These are phyloP conservation scores for Sympetrum striolatum DNA, from an alignment of 2,888 invertebrate genomes.

Conservation along the genomic window DNA sequence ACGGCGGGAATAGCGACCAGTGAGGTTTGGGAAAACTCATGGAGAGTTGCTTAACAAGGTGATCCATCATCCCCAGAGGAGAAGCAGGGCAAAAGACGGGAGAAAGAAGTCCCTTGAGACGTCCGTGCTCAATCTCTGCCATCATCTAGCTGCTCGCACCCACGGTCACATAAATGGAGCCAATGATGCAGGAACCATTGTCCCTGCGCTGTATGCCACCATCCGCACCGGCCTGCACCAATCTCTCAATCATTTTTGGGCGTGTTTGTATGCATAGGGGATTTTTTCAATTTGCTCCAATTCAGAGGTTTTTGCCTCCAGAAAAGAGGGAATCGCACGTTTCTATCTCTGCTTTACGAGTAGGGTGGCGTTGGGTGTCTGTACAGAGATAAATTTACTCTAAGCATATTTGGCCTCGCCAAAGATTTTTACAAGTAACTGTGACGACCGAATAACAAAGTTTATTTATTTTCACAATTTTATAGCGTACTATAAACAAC, in stretches of 20 bases:
- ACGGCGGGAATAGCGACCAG: too few relatives aligned
- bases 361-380: too few relatives aligned
- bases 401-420: too few relatives aligned
- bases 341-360: too few relatives aligned
- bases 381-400: too few relatives aligned
- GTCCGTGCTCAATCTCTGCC: background rate
- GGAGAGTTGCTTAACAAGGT: background rate
- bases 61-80: background rate
- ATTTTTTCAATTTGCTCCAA: background rate
- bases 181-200: background rate
- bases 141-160: background rate
- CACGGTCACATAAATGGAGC: background rate
- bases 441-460: too few relatives aligned
- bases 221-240: background rate
- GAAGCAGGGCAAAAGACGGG: background rate
- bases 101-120: background rate
- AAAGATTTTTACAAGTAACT: too few relatives aligned
- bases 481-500: too few relatives aligned
- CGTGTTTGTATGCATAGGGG: background rate
- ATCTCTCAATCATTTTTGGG: background rate
- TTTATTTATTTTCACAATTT: too few relatives aligned
- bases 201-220: background rate
- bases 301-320: background rate
- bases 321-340: too few relatives aligned
- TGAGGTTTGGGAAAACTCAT: too few relatives aligned